Evolutionary conservation across 2,888 invertebrate genomes (phyloP), one percentile per base, ranked within the genome.

Genomic region (Eupithecia tripunctaria): DNA sequence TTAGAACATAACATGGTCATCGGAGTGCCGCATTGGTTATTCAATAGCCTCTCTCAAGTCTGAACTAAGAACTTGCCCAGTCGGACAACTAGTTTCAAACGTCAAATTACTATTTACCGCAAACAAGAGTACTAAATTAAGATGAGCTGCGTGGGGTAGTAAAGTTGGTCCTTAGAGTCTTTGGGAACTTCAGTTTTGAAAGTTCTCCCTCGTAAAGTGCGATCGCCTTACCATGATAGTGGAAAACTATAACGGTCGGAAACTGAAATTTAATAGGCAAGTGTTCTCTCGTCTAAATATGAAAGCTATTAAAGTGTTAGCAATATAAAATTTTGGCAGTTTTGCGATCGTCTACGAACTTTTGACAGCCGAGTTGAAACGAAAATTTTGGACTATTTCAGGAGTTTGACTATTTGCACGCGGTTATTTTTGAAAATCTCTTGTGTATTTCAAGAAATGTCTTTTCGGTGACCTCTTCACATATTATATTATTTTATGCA

Each of bases 61-160:
- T 56, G 25, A 83, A 84, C 78, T 81, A 82, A 82, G 82, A 88
- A 91, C 82, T 87, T 87, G 84, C 81, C 78, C 80, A 85, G 85
- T 86, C 82, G 82, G 84, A 88, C 87, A 88, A 89, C 88, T 88
- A 88, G 88, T 87, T 88, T 86, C 86, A 56, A 56, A 56, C 56
- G 56, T 56, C 56, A 90, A 93, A 91, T 91, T 89, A 88, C 88
- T 91, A 89, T 91, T 91, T 91, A 90, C 89, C 89, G 80, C 89
- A 89, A 91, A 91, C 91, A 92, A 91, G 91, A 89, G 85, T 85
- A 85, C 86, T 89, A 90, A 91, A 92, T 91, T 90, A 90, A 90
- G 89, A 90, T 88, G 88, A 87, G 88, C 86, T 87, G 87, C 85
- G 84, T 86, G 81, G 84, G 68, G 70, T 71, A 80, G 74, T 70